Conservation (phyloP, 1,140 invertebrate genomes). For the Maconellicoccus hirsutus region DNA sequence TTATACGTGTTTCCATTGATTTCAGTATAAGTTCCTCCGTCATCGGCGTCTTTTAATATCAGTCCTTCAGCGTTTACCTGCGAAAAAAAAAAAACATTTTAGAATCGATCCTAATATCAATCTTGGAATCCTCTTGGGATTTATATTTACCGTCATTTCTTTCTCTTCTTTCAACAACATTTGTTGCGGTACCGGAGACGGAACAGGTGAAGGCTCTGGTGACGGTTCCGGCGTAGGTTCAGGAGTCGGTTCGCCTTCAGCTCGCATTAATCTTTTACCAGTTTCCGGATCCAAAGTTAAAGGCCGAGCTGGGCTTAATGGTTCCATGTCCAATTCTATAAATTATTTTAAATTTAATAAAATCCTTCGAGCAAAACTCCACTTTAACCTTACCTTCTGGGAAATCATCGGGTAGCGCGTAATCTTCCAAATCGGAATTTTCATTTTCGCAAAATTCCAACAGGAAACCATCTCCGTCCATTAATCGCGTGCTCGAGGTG, state of each 20-base stretch:
- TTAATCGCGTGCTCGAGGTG: background rate
- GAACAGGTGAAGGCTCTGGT: slow-evolving; percentile 26
- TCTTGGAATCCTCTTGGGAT: background rate
- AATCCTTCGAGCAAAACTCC: background rate
- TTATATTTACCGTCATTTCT: background rate
- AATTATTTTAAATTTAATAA: background rate
- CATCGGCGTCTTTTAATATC: slow-evolving; percentile 23
- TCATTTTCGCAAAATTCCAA: slow-evolving; percentile 1
- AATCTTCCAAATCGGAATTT: slow-evolving; percentile 5
- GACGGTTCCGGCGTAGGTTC: slow-evolving; percentile 31
- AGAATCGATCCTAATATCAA: background rate
- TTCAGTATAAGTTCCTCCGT: slow-evolving; percentile 38
- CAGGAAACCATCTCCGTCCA: background rate
- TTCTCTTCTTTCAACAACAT: slow-evolving; percentile 21
- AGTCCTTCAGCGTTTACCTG: slow-evolving; percentile 24
- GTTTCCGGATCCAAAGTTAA: slow-evolving; percentile 55
- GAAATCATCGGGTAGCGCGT: slow-evolving; percentile 6
- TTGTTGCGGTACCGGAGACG: slow-evolving; percentile 16
- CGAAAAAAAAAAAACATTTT: background rate
- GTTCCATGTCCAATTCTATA: slow-evolving; percentile 35
- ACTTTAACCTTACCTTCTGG: background rate
- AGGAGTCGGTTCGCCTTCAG: slow-evolving; percentile 44
- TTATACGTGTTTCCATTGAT: slow-evolving; percentile 43
- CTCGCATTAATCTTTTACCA: slow-evolving; percentile 50
- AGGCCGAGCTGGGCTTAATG: slow-evolving; percentile 50